Conservation (phyloP, 1,140 invertebrate species). For the Zaprionus lachaisei region DNA sequence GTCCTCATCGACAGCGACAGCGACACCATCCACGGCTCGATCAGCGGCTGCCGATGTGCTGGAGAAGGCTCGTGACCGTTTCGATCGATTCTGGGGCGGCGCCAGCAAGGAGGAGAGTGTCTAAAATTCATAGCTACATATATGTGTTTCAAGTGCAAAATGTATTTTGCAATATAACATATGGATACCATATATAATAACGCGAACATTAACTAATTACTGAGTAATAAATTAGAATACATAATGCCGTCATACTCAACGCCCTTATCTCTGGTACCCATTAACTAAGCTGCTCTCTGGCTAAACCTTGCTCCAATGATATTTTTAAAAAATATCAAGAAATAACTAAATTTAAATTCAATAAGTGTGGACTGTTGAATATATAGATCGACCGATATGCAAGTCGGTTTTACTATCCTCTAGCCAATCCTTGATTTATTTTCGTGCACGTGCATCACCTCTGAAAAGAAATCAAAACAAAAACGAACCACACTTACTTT, state of each 20-base stretch:
- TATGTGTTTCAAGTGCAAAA: slow-evolving; percentile 54
- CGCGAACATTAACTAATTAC: slow-evolving; percentile 26
- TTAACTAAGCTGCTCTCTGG: slow-evolving; percentile 25
- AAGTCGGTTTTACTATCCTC: background rate
- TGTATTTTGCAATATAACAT: slow-evolving; percentile 44
- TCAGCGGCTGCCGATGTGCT: slow-evolving; percentile 90
- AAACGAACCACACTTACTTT: slow-evolving; percentile 64
- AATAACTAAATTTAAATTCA: slow-evolving; percentile 21
- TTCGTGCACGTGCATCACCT: slow-evolving; percentile 28
- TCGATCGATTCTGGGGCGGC: slow-evolving; percentile 93
- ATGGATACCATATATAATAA: slow-evolving; percentile 5
- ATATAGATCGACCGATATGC: background rate
- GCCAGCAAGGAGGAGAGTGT: slow-evolving; percentile 84
- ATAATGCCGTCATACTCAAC: slow-evolving; percentile 46
- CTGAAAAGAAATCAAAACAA: slow-evolving; percentile 27
- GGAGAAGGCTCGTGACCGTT: slow-evolving; percentile 92
- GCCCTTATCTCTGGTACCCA: background rate
- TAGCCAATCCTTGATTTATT: background rate
- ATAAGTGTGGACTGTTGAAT: slow-evolving; percentile 27
- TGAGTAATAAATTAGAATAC: slow-evolving; percentile 52
- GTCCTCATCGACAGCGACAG: slow-evolving; percentile 72
- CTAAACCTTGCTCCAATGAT: slow-evolving; percentile 23
- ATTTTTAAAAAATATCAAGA: background rate
- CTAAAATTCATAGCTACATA: slow-evolving; percentile 45
- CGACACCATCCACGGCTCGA: slow-evolving; percentile 84